phyloP scores from a whole-genome alignment of 2,113 vertebrate species.

The Cyanoliseus patagonus region DNA sequence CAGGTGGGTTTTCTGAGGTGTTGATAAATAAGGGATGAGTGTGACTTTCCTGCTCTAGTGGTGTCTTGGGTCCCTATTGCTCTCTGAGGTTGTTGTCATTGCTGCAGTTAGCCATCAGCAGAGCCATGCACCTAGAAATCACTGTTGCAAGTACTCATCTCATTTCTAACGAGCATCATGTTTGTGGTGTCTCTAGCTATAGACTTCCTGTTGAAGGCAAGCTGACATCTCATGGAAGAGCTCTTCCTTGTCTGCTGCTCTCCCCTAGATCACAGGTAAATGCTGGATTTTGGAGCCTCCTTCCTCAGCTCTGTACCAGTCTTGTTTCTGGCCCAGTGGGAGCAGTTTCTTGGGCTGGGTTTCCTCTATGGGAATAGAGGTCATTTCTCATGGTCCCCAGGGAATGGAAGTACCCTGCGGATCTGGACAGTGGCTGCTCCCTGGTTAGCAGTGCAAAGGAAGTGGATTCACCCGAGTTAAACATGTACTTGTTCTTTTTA shows the following conservation, averaged over 20 bases:
- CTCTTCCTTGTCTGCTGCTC: neutral
- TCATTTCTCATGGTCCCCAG: neutral
- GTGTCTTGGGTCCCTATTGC: neutral
- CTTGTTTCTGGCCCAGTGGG: neutral
- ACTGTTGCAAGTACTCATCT: neutral
- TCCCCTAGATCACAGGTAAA: neutral
- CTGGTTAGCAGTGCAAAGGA: neutral
- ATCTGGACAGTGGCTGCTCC: neutral
- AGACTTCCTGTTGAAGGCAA: neutral
- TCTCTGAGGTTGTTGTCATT: neutral
- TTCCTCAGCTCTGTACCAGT: neutral
- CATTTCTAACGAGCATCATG: neutral
- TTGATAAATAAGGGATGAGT: neutral
- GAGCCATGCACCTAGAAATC: neutral
- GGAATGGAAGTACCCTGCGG: neutral
- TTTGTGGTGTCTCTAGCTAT: neutral
- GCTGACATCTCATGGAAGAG: neutral
- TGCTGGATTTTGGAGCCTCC: neutral
- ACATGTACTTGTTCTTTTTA: neutral
- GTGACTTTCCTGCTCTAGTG: neutral
- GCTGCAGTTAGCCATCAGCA: neutral
- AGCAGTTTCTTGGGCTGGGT: neutral
- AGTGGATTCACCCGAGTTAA: neutral
- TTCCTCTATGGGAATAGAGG: neutral
- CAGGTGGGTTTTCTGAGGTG: neutral